Percentiles rank a stretch among this genome's conserved stretches.
Evolutionary conservation across 2,797 vertebrate genomes (phyloP).

Genomic region (Champsocephalus esox): DNA sequence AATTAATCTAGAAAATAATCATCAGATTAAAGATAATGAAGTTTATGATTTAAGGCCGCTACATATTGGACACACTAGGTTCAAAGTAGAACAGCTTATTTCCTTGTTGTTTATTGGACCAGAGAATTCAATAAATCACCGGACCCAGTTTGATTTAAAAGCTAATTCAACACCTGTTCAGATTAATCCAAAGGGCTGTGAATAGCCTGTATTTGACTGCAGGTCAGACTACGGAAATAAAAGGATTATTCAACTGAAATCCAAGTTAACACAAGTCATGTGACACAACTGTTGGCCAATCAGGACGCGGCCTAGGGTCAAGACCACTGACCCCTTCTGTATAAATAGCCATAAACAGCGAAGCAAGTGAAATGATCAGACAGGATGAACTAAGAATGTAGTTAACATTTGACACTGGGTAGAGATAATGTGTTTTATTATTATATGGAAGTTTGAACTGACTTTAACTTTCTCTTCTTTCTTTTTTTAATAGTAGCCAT

Average conservation of each 20-base stretch:
- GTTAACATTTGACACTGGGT: no score
- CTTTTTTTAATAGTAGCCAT: not conserved
- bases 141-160: not conserved
- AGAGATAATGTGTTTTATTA: not conserved
- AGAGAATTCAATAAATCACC: not conserved
- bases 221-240: constrained; percentile 39
- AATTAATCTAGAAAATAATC: no score
- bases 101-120: not conserved
- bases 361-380: not conserved
- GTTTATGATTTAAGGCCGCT: not conserved
- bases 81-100: not conserved
- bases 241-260: constrained; percentile 50
- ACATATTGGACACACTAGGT: not conserved
- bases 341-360: constrained; percentile 7
- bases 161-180: not conserved
- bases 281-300: constrained; percentile 62
- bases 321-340: constrained; percentile 46
- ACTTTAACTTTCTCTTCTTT: not conserved
- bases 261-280: constrained; percentile 22
- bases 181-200: not conserved
- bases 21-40: no score
- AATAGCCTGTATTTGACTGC: not conserved
- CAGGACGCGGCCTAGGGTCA: constrained; percentile 9
- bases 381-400: no score
- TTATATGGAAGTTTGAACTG: not conserved